A percentile compares a stretch with the other conserved stretches of the same genome.
These are phyloP conservation scores for Betta splendens DNA, from an alignment of 2,797 vertebrate species.

Conservation along the genomic window DNA sequence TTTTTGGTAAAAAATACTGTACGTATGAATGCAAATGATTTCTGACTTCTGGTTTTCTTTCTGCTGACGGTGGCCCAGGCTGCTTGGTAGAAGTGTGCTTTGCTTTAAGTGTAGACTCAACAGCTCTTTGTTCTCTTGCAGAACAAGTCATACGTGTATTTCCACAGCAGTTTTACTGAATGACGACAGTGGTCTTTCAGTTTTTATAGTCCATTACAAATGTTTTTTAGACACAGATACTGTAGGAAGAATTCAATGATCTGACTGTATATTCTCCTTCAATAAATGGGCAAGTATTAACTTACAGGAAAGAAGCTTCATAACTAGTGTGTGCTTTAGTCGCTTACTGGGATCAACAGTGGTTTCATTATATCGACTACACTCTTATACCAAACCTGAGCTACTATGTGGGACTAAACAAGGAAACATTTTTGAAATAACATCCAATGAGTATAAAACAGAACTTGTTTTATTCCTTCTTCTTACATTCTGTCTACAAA, in stretches of 20 bases:
- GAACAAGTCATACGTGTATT: constrained; percentile 8
- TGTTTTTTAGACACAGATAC: constrained; percentile 38
- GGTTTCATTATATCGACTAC: constrained; percentile 1
- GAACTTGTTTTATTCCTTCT: constrained; percentile 29
- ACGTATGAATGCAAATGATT: constrained; percentile 23
- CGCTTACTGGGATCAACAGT: no score
- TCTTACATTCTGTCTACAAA: no score
- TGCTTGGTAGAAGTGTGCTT: constrained; percentile 10
- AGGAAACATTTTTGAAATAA: background rate
- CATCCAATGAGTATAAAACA: background rate
- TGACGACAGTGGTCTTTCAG: constrained; percentile 20
- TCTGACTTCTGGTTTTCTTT: constrained; percentile 27
- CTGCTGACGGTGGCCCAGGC: constrained; percentile 20
- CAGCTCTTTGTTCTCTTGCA: constrained; percentile 30
- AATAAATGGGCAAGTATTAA: constrained; percentile 5
- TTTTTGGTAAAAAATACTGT: constrained; percentile 36
- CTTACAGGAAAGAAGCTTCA: background rate
- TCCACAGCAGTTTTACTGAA: constrained; percentile 20
- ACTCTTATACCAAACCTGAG: background rate
- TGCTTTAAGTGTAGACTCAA: constrained; percentile 9
- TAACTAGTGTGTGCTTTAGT: constrained; percentile 8
- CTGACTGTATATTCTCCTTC: background rate
- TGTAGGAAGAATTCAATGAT: background rate
- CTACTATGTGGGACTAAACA: background rate
- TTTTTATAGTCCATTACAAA: constrained; percentile 19